phyloP scores from a whole-genome alignment of 2,113 vertebrate species.

The Xenus cinereus region DNA sequence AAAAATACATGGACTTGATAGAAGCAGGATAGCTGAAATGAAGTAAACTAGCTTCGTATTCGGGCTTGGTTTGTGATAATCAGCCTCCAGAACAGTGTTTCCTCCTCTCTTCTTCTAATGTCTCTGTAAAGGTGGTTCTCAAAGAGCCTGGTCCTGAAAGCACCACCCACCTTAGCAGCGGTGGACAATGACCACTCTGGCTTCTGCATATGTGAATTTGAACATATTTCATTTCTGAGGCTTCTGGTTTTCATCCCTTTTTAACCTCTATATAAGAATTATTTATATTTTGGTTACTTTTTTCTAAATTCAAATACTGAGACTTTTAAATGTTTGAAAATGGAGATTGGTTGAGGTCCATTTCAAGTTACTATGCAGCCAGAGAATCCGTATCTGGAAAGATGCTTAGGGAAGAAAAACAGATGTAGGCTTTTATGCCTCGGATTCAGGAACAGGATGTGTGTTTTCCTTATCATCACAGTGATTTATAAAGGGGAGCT shows the following conservation, averaged over 20 bases:
- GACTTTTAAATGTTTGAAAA: neutral
- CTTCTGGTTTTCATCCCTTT: neutral
- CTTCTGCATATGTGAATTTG: neutral
- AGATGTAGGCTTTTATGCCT: neutral
- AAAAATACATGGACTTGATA: neutral
- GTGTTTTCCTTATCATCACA: neutral
- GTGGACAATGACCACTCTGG: neutral
- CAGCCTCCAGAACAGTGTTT: neutral
- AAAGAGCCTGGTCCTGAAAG: neutral
- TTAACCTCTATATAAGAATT: neutral
- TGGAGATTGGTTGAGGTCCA: neutral
- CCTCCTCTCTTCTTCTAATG: neutral
- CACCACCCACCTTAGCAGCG: accelerated
- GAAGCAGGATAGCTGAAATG: neutral
- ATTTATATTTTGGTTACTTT: neutral
- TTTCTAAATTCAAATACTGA: neutral
- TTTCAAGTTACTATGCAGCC: neutral
- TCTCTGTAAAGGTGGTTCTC: neutral
- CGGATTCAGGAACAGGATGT: neutral
- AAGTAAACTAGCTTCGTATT: neutral
- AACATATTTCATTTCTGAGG: neutral
- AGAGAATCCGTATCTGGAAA: neutral
- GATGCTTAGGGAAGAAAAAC: neutral
- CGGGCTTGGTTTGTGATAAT: neutral
- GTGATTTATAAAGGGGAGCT: neutral